phyloP scores from a whole-genome alignment of 2,113 vertebrate genomes.

The Pseudopodoces humilis region DNA sequence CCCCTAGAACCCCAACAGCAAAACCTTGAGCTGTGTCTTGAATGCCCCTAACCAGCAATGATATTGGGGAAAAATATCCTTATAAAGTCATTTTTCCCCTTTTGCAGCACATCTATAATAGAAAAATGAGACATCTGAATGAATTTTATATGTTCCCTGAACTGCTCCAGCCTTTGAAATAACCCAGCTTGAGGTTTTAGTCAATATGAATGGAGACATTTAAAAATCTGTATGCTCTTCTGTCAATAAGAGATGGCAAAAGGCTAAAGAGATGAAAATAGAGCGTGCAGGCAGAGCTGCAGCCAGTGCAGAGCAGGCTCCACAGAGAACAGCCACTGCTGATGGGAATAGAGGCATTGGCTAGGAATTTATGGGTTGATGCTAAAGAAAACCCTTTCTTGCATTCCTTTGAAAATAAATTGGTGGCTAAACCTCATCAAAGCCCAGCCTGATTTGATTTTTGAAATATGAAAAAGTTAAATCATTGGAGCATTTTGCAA shows the following conservation, averaged over 20 bases:
- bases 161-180: constrained; percentile 39
- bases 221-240: constrained; percentile 14
- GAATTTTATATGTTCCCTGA: constrained; percentile 34
- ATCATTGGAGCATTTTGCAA: neutral
- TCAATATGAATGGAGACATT: constrained; percentile 61
- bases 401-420: neutral
- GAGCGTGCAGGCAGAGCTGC: neutral
- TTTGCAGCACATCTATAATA: neutral
- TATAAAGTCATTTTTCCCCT: neutral
- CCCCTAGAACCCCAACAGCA: neutral
- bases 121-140: neutral
- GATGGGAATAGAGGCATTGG: neutral
- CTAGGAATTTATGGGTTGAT: neutral
- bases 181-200: constrained; percentile 49
- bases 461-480: rapidly evolving
- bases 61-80: neutral
- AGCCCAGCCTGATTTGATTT: neutral
- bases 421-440: neutral
- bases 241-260: constrained; percentile 40
- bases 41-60: neutral
- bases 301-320: neutral
- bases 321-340: neutral
- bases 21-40: neutral
- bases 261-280: constrained; percentile 47
- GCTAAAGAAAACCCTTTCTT: neutral